These are phyloP conservation scores for Bubo bubo DNA, from an alignment of 2,113 vertebrate species.

Conservation along the genomic window DNA sequence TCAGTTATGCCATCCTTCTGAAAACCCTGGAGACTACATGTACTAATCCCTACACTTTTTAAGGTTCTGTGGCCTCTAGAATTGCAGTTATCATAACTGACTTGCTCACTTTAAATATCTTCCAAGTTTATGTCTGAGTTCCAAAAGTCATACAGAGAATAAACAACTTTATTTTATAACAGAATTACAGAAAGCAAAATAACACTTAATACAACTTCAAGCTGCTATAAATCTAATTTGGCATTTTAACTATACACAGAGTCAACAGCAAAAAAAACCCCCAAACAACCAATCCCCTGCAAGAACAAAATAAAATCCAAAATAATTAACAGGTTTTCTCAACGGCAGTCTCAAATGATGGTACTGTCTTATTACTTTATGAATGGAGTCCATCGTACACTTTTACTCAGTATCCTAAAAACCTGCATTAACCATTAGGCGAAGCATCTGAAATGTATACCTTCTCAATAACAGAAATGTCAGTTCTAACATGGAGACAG, in stretches of 20 bases:
- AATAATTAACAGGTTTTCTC: conserved; percentile 68
- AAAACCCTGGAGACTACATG: neutral
- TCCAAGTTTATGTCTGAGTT: neutral
- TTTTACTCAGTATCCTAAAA: conserved; percentile 29
- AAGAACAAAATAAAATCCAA: conserved; percentile 55
- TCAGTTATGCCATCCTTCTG: neutral
- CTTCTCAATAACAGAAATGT: conserved; percentile 59
- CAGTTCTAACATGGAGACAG: conserved; percentile 75
- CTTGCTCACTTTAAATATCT: neutral
- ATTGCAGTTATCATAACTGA: neutral
- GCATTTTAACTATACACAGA: conserved; percentile 79
- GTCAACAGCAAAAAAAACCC: conserved; percentile 51
- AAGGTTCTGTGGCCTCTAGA: neutral
- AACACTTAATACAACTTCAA: conserved; percentile 84
- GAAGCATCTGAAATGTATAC: conserved; percentile 58
- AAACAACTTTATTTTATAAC: conserved; percentile 97
- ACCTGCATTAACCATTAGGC: conserved; percentile 51
- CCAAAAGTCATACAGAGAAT: conserved; percentile 75
- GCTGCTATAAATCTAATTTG: conserved; percentile 86
- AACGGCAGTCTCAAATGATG: conserved; percentile 49
- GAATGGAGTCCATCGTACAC: neutral
- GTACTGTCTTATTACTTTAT: conserved; percentile 41
- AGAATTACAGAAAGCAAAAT: conserved; percentile 90
- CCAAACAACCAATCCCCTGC: neutral
- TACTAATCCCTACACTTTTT: neutral